phyloP scores from a whole-genome alignment of 1,140 invertebrate genomes.

The Cyclina sinensis region DNA sequence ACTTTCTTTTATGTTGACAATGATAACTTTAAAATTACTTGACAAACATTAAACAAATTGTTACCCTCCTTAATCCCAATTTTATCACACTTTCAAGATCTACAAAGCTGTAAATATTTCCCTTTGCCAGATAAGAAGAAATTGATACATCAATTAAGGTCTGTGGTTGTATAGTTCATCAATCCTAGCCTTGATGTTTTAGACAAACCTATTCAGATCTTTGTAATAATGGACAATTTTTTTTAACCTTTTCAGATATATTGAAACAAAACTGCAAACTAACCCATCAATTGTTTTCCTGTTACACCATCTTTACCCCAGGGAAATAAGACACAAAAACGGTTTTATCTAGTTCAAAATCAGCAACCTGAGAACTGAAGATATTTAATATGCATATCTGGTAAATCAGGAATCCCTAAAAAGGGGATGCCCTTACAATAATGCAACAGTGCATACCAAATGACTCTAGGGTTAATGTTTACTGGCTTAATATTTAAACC shows the following conservation, averaged over 20 bases:
- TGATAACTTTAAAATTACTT: conserved; percentile 37
- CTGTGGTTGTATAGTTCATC: background rate
- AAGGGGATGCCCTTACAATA: no score
- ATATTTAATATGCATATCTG: no score
- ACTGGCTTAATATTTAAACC: no score
- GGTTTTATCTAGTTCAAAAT: no score
- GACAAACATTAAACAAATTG: conserved; percentile 37
- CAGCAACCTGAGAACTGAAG: no score
- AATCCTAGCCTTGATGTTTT: background rate
- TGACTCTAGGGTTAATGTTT: no score
- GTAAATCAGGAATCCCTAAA: no score
- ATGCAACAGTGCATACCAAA: no score
- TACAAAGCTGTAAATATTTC: conserved; percentile 23
- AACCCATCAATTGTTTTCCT: background rate
- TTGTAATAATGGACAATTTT: no score
- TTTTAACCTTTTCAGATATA: background rate
- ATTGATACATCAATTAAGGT: background rate
- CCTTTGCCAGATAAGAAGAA: background rate
- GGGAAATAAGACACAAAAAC: no score
- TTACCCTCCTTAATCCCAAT: background rate
- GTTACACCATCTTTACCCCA: background rate
- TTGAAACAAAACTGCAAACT: background rate
- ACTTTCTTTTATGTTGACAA: conserved; percentile 18
- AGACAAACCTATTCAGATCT: no score
- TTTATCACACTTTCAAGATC: conserved; percentile 6